Percentiles rank a stretch among this genome's conserved stretches.
Evolutionary conservation across 2,113 vertebrate species (phyloP).

Genomic region (Progne subis): DNA sequence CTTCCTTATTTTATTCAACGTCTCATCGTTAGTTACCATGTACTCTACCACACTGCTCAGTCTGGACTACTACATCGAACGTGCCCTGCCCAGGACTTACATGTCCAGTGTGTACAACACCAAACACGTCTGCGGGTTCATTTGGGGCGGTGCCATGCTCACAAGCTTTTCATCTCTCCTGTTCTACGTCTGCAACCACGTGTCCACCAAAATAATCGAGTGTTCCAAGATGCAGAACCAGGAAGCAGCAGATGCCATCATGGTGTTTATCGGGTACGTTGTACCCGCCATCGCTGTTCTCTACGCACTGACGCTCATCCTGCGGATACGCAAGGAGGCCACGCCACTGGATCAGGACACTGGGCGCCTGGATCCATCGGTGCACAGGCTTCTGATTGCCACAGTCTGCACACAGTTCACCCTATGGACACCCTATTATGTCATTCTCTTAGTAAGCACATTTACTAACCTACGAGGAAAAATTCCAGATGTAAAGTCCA

Average conservation of each 20-base stretch:
- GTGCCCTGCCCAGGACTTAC: constrained; percentile 92
- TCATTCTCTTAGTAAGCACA: constrained; percentile 85
- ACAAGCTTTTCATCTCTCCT: constrained; percentile 96
- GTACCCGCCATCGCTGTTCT: constrained; percentile 88
- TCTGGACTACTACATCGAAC: constrained; percentile 95
- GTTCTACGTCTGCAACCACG: constrained; percentile 93
- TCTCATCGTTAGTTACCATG: constrained; percentile 91
- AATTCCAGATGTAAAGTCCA: constrained; percentile 53
- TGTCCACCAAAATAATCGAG: constrained; percentile 89
- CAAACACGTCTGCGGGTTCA: constrained; percentile 93
- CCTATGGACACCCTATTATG: constrained; percentile 94
- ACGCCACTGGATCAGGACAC: constrained; percentile 91
- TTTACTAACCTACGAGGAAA: constrained; percentile 74
- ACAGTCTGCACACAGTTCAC: constrained; percentile 91
- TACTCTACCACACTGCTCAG: constrained; percentile 95
- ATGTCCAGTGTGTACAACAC: constrained; percentile 98
- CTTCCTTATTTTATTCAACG: constrained; percentile 93
- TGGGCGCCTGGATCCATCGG: constrained; percentile 86
- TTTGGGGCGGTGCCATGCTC: constrained; percentile 96
- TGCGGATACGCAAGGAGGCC: constrained; percentile 87
- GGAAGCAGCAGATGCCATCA: constrained; percentile 89
- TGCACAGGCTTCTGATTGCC: constrained; percentile 89
- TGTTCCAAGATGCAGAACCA: constrained; percentile 96
- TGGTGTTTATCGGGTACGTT: constrained; percentile 92
- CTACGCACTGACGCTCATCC: constrained; percentile 86